Evolutionary conservation across 1,140 invertebrate species (phyloP).

Genomic region (Pantala flavescens): DNA sequence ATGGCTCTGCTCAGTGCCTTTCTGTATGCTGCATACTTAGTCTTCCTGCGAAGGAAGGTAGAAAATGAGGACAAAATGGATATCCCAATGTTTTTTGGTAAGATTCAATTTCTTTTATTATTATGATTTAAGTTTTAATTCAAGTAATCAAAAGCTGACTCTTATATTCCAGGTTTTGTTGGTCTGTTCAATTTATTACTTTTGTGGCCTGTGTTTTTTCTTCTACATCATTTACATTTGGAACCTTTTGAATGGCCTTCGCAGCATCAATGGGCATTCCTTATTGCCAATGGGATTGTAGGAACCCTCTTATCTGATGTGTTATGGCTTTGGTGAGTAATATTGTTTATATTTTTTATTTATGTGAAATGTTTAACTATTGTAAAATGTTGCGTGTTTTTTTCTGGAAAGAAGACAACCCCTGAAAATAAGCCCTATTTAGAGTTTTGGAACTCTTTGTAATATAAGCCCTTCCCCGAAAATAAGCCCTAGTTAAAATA

Average conservation of each 20-base stretch:
- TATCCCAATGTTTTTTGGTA: conserved; percentile 83
- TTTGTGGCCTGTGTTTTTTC: conserved; percentile 77
- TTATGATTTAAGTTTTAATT: conserved; percentile 11
- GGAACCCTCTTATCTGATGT: conserved; percentile 78
- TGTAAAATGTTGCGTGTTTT: neutral
- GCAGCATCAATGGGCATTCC: conserved; percentile 60
- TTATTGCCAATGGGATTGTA: conserved; percentile 74
- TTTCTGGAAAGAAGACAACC: too few species aligned
- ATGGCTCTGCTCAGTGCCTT: conserved; percentile 71
- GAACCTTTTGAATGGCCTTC: conserved; percentile 76
- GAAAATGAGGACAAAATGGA: conserved; percentile 80
- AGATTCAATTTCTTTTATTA: conserved; percentile 24
- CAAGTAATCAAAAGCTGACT: conserved; percentile 15
- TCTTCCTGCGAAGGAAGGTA: conserved; percentile 67
- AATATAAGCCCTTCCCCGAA: too few species aligned
- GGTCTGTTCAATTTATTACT: conserved; percentile 71
- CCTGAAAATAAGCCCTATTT: too few species aligned
- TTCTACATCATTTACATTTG: conserved; percentile 61
- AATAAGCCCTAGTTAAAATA: too few species aligned
- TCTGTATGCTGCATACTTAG: conserved; percentile 74
- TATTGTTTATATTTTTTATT: neutral
- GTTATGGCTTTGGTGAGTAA: conserved; percentile 72
- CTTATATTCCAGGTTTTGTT: conserved; percentile 61
- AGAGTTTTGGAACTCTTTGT: too few species aligned
- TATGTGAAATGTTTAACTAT: neutral